These are phyloP conservation scores for Thaleichthys pacificus DNA, from an alignment of 2,797 vertebrate species.

Conservation along the genomic window DNA sequence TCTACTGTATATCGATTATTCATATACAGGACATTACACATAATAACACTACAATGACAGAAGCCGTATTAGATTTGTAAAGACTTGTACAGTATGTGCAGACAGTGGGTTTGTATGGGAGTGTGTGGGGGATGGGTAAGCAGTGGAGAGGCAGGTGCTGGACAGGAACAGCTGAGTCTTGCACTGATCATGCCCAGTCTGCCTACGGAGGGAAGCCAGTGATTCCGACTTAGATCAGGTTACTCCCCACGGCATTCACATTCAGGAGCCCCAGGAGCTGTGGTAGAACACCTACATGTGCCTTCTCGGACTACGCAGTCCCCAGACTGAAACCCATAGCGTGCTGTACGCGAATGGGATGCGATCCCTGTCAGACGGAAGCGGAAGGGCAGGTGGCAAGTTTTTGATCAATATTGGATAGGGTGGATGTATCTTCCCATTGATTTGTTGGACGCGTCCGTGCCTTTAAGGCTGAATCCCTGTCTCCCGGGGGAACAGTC, in stretches of 20 bases:
- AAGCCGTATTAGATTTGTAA: background rate
- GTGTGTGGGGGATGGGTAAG: conserved; percentile 12
- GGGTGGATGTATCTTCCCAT: conserved; percentile 4
- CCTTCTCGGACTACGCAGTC: background rate
- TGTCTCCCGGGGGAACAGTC: conserved; percentile 31
- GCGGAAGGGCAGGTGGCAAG: conserved; percentile 9
- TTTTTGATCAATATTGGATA: conserved; percentile 11
- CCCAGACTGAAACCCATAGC: background rate
- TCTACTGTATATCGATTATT: too few relatives aligned
- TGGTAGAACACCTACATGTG: background rate
- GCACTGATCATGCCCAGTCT: conserved; percentile 19
- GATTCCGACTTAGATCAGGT: conserved; percentile 54
- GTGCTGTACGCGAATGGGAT: background rate
- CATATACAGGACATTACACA: too few relatives aligned
- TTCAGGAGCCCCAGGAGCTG: conserved; percentile 30
- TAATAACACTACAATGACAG: background rate
- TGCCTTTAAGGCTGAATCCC: conserved; percentile 35
- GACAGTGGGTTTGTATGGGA: background rate
- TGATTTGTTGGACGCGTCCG: conserved; percentile 1
- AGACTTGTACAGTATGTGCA: background rate
- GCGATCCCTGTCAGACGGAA: background rate
- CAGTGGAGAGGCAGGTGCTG: conserved; percentile 33
- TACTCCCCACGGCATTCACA: conserved; percentile 42
- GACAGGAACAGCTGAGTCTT: conserved; percentile 55
- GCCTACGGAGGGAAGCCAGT: conserved; percentile 45